These are phyloP conservation scores for Alca torda DNA, from an alignment of 2,797 vertebrate species.

Conservation along the genomic window DNA sequence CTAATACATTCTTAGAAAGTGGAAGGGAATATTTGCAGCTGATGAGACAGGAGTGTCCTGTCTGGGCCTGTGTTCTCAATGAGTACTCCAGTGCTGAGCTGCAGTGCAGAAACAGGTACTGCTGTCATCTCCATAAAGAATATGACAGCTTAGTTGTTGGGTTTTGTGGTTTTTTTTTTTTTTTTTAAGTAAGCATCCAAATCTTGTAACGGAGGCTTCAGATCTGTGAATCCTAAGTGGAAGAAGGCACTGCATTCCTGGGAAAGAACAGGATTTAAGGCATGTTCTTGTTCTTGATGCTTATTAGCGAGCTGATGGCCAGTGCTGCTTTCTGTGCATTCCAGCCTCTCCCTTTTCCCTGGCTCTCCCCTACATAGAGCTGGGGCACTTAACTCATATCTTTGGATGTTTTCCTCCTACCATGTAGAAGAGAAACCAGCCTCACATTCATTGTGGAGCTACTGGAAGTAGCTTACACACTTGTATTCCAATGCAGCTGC, in stretches of 20 bases:
- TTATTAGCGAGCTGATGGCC: background rate
- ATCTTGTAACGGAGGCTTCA: background rate
- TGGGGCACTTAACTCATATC: fast-evolving
- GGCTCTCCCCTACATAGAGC: background rate
- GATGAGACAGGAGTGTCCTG: background rate
- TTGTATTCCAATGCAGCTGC: background rate
- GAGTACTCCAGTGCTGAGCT: background rate
- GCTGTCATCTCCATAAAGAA: background rate
- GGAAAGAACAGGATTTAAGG: background rate
- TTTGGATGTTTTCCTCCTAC: background rate
- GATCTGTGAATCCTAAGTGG: background rate
- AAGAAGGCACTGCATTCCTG: background rate
- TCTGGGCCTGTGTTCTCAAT: background rate
- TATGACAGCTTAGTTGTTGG: background rate
- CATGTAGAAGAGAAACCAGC: background rate
- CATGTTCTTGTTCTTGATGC: background rate
- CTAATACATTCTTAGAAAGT: background rate
- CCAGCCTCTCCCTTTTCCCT: background rate
- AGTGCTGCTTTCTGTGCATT: background rate
- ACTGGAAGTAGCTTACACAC: background rate
- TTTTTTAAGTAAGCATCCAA: background rate
- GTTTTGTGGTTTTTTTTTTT: background rate
- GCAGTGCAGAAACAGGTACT: background rate
- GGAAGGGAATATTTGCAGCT: background rate
- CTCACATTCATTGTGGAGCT: background rate